Percentiles rank a stretch among this genome's conserved stretches.
Conservation (phyloP, 2,888 invertebrate species). For the Parnassius glacialis region DNA sequence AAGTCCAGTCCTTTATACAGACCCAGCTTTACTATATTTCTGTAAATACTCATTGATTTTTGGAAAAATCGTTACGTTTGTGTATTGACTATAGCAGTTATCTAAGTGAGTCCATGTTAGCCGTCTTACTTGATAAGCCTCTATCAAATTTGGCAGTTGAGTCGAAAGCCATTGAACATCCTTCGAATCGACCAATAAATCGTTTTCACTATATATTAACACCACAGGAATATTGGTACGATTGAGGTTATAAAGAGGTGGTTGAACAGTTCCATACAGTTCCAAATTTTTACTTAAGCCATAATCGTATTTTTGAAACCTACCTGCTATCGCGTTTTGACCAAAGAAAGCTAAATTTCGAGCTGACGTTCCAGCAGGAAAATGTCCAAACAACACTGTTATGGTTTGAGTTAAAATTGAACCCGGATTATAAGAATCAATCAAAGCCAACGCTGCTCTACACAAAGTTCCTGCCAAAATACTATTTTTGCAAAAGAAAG, state of each 20-base stretch:
- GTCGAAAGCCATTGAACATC: conserved; percentile 37
- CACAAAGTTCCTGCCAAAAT: conserved; percentile 2
- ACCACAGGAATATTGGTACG: conserved; percentile 41
- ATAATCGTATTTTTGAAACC: conserved; percentile 43
- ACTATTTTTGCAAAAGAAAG: conserved; percentile 1
- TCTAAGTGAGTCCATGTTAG: conserved; percentile 44
- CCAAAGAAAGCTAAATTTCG: conserved; percentile 42
- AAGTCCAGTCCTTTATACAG: conserved; percentile 10
- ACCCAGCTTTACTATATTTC: neutral
- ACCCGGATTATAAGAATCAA: conserved; percentile 30
- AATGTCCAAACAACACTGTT: conserved; percentile 35
- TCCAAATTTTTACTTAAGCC: conserved; percentile 39
- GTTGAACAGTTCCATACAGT: conserved; percentile 36
- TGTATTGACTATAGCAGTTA: conserved; percentile 35
- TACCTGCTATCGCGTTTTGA: conserved; percentile 37
- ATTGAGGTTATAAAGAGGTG: conserved; percentile 46
- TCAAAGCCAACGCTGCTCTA: conserved; percentile 6
- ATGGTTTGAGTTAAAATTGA: conserved; percentile 32
- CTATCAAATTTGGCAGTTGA: conserved; percentile 39
- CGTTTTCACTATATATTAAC: conserved; percentile 42
- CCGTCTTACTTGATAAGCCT: conserved; percentile 22
- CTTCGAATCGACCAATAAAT: conserved; percentile 39
- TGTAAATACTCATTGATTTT: conserved; percentile 20
- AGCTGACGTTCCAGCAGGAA: conserved; percentile 46
- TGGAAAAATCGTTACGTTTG: conserved; percentile 21